Evolutionary conservation across 2,888 invertebrate genomes (phyloP).

Genomic region (Eudasyphora cyanicolor): DNA sequence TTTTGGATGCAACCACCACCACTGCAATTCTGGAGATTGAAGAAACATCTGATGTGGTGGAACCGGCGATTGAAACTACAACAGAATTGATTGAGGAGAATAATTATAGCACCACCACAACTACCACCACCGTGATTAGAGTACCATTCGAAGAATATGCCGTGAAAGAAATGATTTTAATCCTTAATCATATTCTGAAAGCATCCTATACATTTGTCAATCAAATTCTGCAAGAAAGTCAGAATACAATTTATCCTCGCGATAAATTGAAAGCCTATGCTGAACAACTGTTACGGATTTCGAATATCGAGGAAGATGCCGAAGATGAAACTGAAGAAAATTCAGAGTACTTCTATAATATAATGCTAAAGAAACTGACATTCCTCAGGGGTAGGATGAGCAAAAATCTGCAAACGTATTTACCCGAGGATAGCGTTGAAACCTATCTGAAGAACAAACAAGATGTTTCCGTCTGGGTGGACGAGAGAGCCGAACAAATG

Average conservation of each 20-base stretch:
- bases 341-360: slow-evolving; percentile 22
- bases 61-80: too few relatives aligned
- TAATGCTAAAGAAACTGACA: background rate
- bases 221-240: slow-evolving; percentile 42
- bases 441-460: slow-evolving; percentile 28
- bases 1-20: background rate
- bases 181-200: slow-evolving; percentile 52
- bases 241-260: slow-evolving; percentile 18
- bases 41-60: background rate
- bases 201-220: slow-evolving; percentile 52
- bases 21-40: background rate
- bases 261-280: slow-evolving; percentile 55
- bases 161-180: slow-evolving; percentile 53
- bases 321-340: slow-evolving; percentile 4
- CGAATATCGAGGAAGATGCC: slow-evolving; percentile 26
- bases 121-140: background rate
- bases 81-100: background rate
- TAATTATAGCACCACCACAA: background rate
- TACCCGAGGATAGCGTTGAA: slow-evolving; percentile 40
- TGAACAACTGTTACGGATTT: slow-evolving; percentile 22
- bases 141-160: slow-evolving; percentile 52
- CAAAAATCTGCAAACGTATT: slow-evolving; percentile 22
- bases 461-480: slow-evolving; percentile 54
- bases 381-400: slow-evolving; percentile 45
- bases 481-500: slow-evolving; percentile 55